These are phyloP conservation scores for Piprites chloris DNA, from an alignment of 2,113 vertebrate species.

Conservation along the genomic window DNA sequence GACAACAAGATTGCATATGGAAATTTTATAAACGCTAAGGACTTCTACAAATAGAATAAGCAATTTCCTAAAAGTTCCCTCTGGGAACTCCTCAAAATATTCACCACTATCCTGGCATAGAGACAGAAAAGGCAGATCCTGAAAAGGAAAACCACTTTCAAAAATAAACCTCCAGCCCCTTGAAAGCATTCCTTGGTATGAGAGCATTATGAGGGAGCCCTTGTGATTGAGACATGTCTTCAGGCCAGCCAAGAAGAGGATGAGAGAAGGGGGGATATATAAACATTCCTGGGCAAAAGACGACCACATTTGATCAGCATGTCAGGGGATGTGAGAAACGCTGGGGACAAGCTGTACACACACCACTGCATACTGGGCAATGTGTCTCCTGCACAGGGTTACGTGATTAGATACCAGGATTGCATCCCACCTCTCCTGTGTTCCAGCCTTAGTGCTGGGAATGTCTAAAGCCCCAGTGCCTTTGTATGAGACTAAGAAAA, in stretches of 20 bases:
- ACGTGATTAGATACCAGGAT: background rate
- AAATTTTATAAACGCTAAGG: background rate
- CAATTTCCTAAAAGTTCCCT: background rate
- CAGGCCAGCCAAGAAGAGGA: background rate
- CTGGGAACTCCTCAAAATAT: background rate
- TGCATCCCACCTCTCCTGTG: background rate
- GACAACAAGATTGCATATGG: background rate
- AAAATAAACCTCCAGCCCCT: background rate
- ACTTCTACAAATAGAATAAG: constrained; percentile 13
- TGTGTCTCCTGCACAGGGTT: background rate
- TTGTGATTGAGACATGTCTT: background rate
- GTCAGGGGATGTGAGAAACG: background rate
- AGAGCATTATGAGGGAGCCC: background rate
- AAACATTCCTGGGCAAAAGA: background rate
- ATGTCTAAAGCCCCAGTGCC: background rate
- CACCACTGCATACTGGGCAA: rapidly evolving
- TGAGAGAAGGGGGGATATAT: background rate
- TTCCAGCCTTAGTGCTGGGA: background rate
- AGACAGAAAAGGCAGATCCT: background rate
- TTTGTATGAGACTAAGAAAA: background rate
- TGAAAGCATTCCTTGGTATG: background rate
- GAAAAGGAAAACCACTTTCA: background rate
- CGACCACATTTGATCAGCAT: background rate
- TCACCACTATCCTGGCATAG: background rate
- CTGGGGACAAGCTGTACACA: background rate